Base-by-base conservation (phyloP, 2,113 vertebrate species). In the Python bivittatus region DNA sequence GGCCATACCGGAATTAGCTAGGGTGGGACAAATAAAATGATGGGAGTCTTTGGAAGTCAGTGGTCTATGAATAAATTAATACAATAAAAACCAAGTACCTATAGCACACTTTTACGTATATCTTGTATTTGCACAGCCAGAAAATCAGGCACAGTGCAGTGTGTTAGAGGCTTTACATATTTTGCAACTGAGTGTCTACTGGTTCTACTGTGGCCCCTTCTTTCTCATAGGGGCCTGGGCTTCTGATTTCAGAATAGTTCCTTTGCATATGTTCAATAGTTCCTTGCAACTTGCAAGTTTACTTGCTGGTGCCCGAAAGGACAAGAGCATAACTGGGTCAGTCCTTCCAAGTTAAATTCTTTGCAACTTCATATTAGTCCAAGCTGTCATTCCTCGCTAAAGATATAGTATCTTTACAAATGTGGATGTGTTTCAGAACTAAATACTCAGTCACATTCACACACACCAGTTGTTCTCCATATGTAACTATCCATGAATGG, bases 221-320 rank as follows among this genome's bases (percentile, higher is more conserved):
- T 95, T 92, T 57, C 38, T 93, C 48, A 33, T 17, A 86, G 91
- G 38, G 84, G 2, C 61, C 92, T 85, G 33, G 84, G 94, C 10
- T 44, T 93, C 95, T 1, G 15, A 1, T 91, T 88, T 93, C 93
- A 53, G 11, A 33, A 53, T 93, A 3, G 88, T 96, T 96, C 87
- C 53, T 95, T 57, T 84, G 95, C 42, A 0, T n/a, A 94, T 93
- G 44, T 20, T n/a, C n/a, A n/a, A n/a, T n/a, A n/a, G n/a, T n/a
- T n/a, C n/a, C n/a, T n/a, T 48, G 57, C 94, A 92, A n/a, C 90
- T 72, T 93, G 92, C 54, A 94, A 87, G 95, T 94, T 95, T 96
- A 91, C 86, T 94, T 95, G 92, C 88, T 96, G 68, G 93, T 95
- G 6, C 84, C 72, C 93, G 94, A 93, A 96, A 97, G 96, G 96